Conservation (phyloP, 1,140 invertebrate species). For the Calliphora vicina region DNA sequence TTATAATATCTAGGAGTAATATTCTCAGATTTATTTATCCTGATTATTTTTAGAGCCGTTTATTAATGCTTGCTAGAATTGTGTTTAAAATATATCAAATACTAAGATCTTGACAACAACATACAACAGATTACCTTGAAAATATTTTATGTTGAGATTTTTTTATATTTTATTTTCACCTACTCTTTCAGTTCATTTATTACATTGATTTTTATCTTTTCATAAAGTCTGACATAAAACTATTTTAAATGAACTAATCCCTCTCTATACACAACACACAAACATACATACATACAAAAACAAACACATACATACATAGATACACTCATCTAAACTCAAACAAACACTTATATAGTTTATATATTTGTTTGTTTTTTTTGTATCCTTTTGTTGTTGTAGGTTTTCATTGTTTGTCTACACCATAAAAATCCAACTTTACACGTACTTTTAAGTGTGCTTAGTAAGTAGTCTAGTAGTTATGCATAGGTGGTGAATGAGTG, state of each 20-base stretch:
- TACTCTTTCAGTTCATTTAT: background rate
- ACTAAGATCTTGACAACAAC: no score
- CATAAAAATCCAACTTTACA: conserved; percentile 8
- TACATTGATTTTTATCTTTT: background rate
- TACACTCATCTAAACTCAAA: background rate
- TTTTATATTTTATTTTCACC: no score
- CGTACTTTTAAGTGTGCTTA: conserved; percentile 5
- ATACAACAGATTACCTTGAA: no score
- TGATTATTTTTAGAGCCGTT: no score
- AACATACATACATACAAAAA: background rate
- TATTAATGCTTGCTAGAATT: no score
- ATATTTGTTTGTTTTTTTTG: background rate
- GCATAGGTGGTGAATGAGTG: background rate
- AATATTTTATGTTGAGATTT: no score
- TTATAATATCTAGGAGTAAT: no score
- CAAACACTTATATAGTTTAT: background rate
- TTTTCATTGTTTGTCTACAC: background rate
- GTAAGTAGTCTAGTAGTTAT: background rate
- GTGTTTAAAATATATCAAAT: no score
- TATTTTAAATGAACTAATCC: background rate
- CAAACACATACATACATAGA: background rate
- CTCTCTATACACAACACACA: background rate
- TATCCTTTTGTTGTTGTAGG: background rate
- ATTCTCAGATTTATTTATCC: no score
- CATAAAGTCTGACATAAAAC: background rate